These are phyloP conservation scores for Cotesia chilonis DNA, from an alignment of 1,140 invertebrate species.

Conservation along the genomic window DNA sequence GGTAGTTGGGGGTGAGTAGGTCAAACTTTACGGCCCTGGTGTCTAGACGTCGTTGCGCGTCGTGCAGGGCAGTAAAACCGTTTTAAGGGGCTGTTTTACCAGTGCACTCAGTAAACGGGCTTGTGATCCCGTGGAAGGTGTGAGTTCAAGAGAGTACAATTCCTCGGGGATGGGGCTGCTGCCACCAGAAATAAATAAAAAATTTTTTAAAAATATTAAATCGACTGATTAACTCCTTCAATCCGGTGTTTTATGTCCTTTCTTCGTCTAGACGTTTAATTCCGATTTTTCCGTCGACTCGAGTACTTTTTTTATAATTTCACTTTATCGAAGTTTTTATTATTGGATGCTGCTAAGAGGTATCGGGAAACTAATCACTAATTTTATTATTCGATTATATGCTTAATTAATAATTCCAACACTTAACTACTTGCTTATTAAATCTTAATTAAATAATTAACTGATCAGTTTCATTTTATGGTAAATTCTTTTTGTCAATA, in stretches of 20 bases:
- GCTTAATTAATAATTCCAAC: not conserved
- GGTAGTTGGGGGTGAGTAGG: constrained; percentile 61
- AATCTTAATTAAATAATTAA: too few relatives aligned
- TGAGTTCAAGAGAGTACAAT: constrained; percentile 7
- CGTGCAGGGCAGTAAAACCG: constrained; percentile 63
- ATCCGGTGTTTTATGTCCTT: constrained; percentile 6
- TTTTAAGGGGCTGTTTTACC: constrained; percentile 66
- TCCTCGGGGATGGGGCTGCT: not conserved
- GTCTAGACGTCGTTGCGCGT: constrained; percentile 65
- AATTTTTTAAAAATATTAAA: not conserved
- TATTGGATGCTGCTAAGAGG: not conserved
- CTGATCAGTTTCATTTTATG: too few relatives aligned
- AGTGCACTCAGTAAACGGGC: constrained; percentile 54
- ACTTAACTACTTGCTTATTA: not conserved
- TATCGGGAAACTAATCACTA: too few relatives aligned
- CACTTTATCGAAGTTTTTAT: not conserved
- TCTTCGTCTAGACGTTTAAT: constrained; percentile 10
- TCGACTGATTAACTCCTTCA: constrained; percentile 19
- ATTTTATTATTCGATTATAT: too few relatives aligned
- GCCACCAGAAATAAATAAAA: not conserved
- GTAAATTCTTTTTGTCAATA: too few relatives aligned
- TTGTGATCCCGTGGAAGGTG: constrained; percentile 6
- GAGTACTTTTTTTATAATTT: not conserved
- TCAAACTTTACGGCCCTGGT: constrained; percentile 65
- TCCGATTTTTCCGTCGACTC: not conserved